Base-by-base conservation (phyloP, 2,888 invertebrate genomes). In the Catotricha subobsoleta region DNA sequence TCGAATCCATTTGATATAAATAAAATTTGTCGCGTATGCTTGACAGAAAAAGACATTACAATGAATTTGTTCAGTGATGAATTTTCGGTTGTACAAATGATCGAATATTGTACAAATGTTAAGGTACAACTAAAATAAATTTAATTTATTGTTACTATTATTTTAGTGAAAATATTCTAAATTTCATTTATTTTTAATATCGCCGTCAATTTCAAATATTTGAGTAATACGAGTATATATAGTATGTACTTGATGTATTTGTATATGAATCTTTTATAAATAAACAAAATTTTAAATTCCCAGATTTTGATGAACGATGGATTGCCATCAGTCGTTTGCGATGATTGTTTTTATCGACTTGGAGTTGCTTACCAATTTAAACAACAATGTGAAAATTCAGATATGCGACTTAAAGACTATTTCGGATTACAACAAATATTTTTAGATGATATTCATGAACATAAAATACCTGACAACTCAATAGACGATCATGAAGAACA, bases 21-120 rank as follows among this genome's bases (percentile, higher is more conserved):
- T 42, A 52, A 54, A 48, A 53, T 56, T n/a, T 57, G 56, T 44
- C 51, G 56, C 19, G 51, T 57, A 45, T 57, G 57, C 41, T 46
- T 55, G 25, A n/a, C n/a, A n/a, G 54, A 54, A 48, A 52, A 45
- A 42, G 55, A 54, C 40, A 40, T 52, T 9, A 43, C 53, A 9
- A 52, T 53, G 15, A 55, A 54, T 19, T 50, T 57, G 35, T 56
- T 51, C 34, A 54, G 52, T 44, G 48, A 50, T 38, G 51, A 53
- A 23, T 54, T n/a, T n/a, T n/a, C n/a, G n/a, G n/a, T n/a, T n/a
- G n/a, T n/a, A n/a, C n/a, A n/a, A n/a, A n/a, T n/a, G n/a, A n/a
- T n/a, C n/a, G n/a, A n/a, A n/a, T n/a, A n/a, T n/a, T n/a, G 46
- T 27, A 40, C 46, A n/a, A 20, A 30, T 10, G 43, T 46, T 10